Base-by-base conservation (phyloP, 1,140 invertebrate genomes). In the Neoseiulus cucumeris region DNA sequence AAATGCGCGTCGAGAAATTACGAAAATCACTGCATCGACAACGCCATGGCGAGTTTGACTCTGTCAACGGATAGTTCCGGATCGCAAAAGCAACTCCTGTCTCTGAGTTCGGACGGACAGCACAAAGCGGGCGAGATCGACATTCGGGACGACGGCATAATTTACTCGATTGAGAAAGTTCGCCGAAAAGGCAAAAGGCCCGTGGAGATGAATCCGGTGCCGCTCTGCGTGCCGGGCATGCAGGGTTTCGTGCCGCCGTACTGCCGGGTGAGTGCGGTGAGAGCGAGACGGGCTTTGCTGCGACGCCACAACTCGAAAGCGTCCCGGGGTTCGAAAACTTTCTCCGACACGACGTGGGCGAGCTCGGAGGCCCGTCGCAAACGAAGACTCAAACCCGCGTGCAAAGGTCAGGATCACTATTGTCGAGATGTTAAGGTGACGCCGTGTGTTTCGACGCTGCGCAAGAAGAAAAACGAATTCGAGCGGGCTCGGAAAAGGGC, bases 221-320 rank as follows among this genome's bases (percentile, higher is more conserved):
- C 51, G 51, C 33, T 59, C 25, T 59, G 51, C 51, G 51, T 59
- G 33, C 51, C 51, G 2, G 51, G 51, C 14, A 59, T 59, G 51
- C 51, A 59, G 51, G 51, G 51, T 2, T 59, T 59, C 51, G 51
- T 59, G 1, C 51, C 51, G 14, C 51, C 51, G 22, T 59, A 59
- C 22, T 59, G 51, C 22, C 17, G 51, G 14, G 51, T 59, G 14
- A 59, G 51, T 20, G 51, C 51, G 25, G 51, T 59, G 1, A 25
- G 51, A 29, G 51, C 51, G 33, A 59, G 51, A 25, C 51, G 51
- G 14, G 51, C 51, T 2, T 20, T 59, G 51, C 25, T 59, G 14
- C 14, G 22, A 25, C 51, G 51, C 14, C 51, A 59, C 22, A 33
- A 33, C 22, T 59, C 51, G 14, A 17, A 33, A 33, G 22, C 51